Base-by-base conservation (phyloP, 2,113 vertebrate genomes). In the Triplophysa rosa region DNA sequence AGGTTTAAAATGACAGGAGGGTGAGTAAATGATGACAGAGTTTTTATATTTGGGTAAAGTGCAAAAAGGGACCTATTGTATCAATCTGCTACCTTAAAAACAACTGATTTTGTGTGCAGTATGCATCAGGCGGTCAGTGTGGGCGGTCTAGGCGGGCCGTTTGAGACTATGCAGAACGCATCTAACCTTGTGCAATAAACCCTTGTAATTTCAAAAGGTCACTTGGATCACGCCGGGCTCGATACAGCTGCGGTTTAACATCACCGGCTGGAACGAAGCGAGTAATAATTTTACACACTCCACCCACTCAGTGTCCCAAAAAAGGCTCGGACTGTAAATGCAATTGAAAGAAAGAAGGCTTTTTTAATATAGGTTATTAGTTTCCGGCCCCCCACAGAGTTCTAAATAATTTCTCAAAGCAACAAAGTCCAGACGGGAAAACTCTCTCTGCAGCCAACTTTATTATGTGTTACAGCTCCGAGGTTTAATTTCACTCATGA, bases 381-480 rank as follows among this genome's bases (percentile, higher is more conserved):
- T 84, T 85, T 86, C 78, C 59, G 68, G 74, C 79, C 67, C 87
- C 81, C 84, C 65, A 85, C 68, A 81, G 87, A 88, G 82, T 84
- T 86, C 86, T 86, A 87, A 86, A 87, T 86, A 85, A 88, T 88
- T 88, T 85, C 84, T 88, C 80, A 84, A 86, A 85, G 84, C 64
- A 86, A 86, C 84, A 83, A 84, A 84, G 82, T 83, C 82, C 80
- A 85, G 80, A 83, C 23, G 47, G 67, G 29, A 70, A 79, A 85
- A 67, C 82, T 84, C 87, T 85, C 84, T 70, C 77, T 67, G 86
- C 85, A 84, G 71, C 78, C 71, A 81, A 79, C 80, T 85, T 88
- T 88, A 88, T 86, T 88, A 88, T 84, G 71, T 68, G 67, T 85
- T 83, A 85, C 87, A 85, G 85, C 87, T 88, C 80, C 84, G 17